Evolutionary conservation across 1,140 invertebrate species (phyloP), one percentile per base, ranked within the genome.

Genomic region (Helicoverpa armigera): DNA sequence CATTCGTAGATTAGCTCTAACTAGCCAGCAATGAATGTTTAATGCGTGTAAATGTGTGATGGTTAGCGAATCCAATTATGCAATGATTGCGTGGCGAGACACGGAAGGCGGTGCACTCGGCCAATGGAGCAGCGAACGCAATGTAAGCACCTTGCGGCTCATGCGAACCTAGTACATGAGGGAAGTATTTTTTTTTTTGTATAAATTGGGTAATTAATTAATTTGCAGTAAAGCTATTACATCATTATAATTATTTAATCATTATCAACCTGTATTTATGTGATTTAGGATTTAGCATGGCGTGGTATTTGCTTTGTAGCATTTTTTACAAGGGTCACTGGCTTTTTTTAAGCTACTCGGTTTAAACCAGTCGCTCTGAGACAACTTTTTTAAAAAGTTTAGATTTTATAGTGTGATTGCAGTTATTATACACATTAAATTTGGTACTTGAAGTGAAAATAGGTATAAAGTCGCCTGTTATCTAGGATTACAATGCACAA

Each of bases 61-160:
- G 53, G 61, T 79, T 75, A 75, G 53, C 65, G 65, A 69, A 79
- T 70, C 53, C n/a, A 79, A 82, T 93, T 93, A 88, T 83, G 87
- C 87, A 92, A 93, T 83, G 29, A 80, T 91, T 90, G 87, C 90
- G 85, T 91, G 87, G 86, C 85, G 65, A 85, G 87, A 92, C 85
- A 86, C 91, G 91, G 92, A 93, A 92, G 90, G 86, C 86, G 82
- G 82, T 87, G 83, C 87, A 92, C 83, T 92, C 89, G 92, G 91
- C 89, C 92, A 93, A 91, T 92, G 80, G 91, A 92, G 89, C 92
- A 91, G 83, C 79, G 81, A 87, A 81, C 87, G 87, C 87, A 91
- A 90, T 86, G 86, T 86, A 87, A 87, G 82, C 86, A 86, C 84
- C 79, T 65, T 80, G 63, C 61, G 79, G 84, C 83, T 85, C 85